Percentiles rank a stretch among this genome's conserved stretches.
phyloP scores from a whole-genome alignment of 2,797 vertebrate genomes.

The Semotilus atromaculatus region DNA sequence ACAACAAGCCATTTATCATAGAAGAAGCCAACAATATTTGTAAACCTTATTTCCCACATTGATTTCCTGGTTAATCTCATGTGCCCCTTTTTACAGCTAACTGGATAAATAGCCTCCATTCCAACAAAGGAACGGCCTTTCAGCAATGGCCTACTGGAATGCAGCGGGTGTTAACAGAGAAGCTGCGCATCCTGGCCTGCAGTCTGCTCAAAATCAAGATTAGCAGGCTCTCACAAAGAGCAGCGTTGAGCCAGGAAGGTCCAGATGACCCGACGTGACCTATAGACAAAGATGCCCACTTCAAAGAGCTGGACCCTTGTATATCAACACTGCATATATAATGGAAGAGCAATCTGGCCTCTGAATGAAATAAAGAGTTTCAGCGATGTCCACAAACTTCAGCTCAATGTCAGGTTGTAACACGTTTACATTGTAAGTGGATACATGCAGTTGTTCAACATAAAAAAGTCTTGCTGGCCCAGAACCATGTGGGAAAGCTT shows the following conservation, averaged over 20 bases:
- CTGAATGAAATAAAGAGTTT: not conserved
- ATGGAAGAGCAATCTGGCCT: constrained; percentile 21
- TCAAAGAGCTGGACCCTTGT: constrained; percentile 38
- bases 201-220: constrained; percentile 55
- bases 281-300: constrained; percentile 23
- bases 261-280: constrained; percentile 48
- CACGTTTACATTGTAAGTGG: not conserved
- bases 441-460: not conserved
- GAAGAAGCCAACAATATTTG: not conserved
- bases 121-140: constrained; percentile 34
- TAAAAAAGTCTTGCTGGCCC: not conserved
- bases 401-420: not conserved
- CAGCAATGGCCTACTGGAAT: constrained; percentile 51
- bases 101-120: constrained; percentile 23
- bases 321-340: constrained; percentile 25
- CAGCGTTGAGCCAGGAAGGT: constrained; percentile 45
- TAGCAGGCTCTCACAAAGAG: constrained; percentile 50
- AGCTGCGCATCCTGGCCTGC: constrained; percentile 34
- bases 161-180: constrained; percentile 47
- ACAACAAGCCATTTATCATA: not conserved
- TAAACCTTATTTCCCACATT: constrained; percentile 3
- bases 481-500: too few species aligned
- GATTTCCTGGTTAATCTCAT: not conserved
- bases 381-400: constrained; percentile 12
- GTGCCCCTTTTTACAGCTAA: constrained; percentile 37